Conservation (phyloP, 2,113 vertebrate species). For the Lonchura striata region DNA sequence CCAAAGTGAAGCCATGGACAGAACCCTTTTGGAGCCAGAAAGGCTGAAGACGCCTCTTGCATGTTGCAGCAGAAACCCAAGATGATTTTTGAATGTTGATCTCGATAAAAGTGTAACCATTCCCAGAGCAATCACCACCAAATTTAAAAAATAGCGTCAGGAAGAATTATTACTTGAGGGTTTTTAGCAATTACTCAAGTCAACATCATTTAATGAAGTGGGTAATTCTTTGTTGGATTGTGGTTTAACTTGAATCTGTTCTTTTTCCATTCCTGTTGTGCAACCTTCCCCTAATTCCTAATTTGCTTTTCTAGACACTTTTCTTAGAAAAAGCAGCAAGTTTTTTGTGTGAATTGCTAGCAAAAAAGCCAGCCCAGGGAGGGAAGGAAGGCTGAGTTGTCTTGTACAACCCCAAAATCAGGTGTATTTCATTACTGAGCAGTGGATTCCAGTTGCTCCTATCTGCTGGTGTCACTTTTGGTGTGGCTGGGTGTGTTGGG, state of each 20-base stretch:
- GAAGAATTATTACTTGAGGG: neutral
- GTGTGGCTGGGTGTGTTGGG: no score
- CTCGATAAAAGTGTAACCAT: neutral
- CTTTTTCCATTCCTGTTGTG: neutral
- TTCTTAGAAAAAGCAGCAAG: neutral
- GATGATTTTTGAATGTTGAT: neutral
- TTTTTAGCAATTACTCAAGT: neutral
- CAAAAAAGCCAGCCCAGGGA: neutral
- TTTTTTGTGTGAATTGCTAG: neutral
- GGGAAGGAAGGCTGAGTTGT: neutral
- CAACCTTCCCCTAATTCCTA: neutral
- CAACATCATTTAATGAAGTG: neutral
- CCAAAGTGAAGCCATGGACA: neutral
- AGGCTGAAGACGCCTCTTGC: neutral
- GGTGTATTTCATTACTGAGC: neutral
- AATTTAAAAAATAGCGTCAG: neutral
- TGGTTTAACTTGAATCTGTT: neutral
- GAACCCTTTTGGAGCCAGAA: neutral
- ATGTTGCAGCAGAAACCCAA: neutral
- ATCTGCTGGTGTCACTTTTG: neutral
- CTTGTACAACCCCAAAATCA: neutral
- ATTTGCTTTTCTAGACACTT: neutral
- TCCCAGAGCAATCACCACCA: neutral
- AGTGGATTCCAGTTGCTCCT: neutral
- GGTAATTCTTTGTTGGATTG: neutral